A percentile compares a stretch with the other conserved stretches of the same genome.
phyloP scores from a whole-genome alignment of 1,140 invertebrate genomes.

The Theocolax elegans region DNA sequence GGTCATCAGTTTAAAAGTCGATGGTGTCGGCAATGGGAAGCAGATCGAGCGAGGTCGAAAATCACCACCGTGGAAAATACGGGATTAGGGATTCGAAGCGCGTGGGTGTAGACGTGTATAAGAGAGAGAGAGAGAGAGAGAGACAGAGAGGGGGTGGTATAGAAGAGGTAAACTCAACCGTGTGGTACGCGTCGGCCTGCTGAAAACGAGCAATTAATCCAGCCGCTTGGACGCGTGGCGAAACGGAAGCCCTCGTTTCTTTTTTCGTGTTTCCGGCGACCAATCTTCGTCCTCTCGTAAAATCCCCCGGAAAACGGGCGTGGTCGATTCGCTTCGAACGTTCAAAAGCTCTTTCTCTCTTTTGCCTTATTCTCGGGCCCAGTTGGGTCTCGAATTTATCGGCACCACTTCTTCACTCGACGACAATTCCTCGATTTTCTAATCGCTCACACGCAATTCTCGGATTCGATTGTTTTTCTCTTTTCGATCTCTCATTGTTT shows the following conservation, averaged over 20 bases:
- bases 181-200: neutral
- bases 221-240: slow-evolving; percentile 26
- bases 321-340: slow-evolving; percentile 33
- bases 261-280: slow-evolving; percentile 30
- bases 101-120: neutral
- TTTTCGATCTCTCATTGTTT: too few species aligned
- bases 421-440: slow-evolving; percentile 32
- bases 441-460: slow-evolving; percentile 25
- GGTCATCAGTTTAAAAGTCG: too few species aligned
- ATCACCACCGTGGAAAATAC: neutral
- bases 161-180: too few species aligned
- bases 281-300: slow-evolving; percentile 43
- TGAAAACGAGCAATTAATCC: slow-evolving; percentile 49
- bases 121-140: too few species aligned
- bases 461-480: slow-evolving; percentile 33
- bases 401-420: slow-evolving; percentile 19
- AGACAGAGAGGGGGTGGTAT: too few species aligned
- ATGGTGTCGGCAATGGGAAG: too few species aligned
- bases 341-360: slow-evolving; percentile 7
- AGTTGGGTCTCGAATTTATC: slow-evolving; percentile 34
- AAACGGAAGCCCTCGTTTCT: slow-evolving; percentile 27
- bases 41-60: too few species aligned
- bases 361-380: neutral
- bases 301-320: slow-evolving; percentile 41
- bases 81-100: neutral